Percentiles rank a stretch among this genome's conserved stretches.
These are phyloP conservation scores for Montipora sp. DNA, from an alignment of 64 coral and sea anemone genomes.

Conservation along the genomic window DNA sequence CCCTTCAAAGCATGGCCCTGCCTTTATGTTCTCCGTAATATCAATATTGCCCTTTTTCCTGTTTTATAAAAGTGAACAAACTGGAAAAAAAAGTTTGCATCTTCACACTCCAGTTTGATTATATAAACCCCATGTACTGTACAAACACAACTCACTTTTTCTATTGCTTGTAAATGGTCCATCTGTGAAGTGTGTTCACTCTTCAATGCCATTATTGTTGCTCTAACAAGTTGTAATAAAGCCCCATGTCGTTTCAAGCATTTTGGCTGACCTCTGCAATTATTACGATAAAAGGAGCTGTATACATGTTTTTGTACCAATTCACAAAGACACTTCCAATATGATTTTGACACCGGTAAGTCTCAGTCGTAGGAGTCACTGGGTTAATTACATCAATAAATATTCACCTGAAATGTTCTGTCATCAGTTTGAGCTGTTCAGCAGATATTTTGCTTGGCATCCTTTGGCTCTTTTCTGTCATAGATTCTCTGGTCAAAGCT, in stretches of 20 bases:
- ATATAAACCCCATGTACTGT: background rate
- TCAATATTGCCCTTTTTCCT: too few species aligned
- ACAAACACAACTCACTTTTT: constrained; percentile 16
- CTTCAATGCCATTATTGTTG: constrained; percentile 74
- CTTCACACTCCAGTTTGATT: background rate
- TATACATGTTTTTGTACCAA: too few species aligned
- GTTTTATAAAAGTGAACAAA: too few species aligned
- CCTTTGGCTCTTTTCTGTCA: constrained; percentile 53
- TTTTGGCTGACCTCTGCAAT: constrained; percentile 79
- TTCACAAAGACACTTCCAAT: background rate
- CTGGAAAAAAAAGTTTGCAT: too few species aligned
- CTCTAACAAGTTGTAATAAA: constrained; percentile 89
- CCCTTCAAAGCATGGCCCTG: too few species aligned
- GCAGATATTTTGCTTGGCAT: constrained; percentile 64
- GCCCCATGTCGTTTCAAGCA: constrained; percentile 76
- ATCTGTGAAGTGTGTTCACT: constrained; percentile 59
- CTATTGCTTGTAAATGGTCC: constrained; percentile 46
- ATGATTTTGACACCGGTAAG: too few species aligned
- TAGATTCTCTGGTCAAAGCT: constrained; percentile 75
- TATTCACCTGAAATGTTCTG: constrained; percentile 81
- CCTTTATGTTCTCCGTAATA: too few species aligned
- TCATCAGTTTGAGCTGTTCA: constrained; percentile 68
- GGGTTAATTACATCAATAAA: too few species aligned
- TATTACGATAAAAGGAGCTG: background rate
- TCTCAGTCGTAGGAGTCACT: too few species aligned